Conservation (phyloP, 1,140 invertebrate species). For the Thaumetopoea pityocampa region DNA sequence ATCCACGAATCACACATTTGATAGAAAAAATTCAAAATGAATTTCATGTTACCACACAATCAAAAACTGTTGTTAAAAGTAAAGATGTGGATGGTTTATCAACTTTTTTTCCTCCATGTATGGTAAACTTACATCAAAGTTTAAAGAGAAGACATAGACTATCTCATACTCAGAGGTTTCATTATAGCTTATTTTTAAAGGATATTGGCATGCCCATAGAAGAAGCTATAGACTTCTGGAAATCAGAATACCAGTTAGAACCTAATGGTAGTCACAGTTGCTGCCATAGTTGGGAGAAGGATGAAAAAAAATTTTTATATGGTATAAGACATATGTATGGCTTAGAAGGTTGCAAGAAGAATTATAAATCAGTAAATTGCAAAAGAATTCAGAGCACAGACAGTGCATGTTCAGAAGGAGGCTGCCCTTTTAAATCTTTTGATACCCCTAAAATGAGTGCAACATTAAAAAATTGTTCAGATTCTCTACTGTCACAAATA, state of each 20-base stretch:
- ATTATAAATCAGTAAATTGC: constrained; percentile 78
- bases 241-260: constrained; percentile 79
- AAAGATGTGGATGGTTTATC: constrained; percentile 74
- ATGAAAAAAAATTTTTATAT: constrained; percentile 81
- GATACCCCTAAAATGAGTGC: constrained; percentile 66
- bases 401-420: constrained; percentile 75
- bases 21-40: constrained; percentile 50
- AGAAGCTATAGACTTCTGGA: constrained; percentile 81
- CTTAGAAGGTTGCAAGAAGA: constrained; percentile 80
- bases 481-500: constrained; percentile 38
- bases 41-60: constrained; percentile 23
- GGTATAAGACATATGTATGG: constrained; percentile 85
- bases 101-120: constrained; percentile 84
- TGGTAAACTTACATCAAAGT: constrained; percentile 82
- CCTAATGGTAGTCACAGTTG: constrained; percentile 72
- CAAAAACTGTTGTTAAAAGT: constrained; percentile 42
- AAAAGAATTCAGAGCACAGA: constrained; percentile 65
- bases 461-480: constrained; percentile 36
- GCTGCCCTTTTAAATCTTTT: constrained; percentile 79
- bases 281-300: constrained; percentile 79
- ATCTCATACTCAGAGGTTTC: constrained; percentile 83
- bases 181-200: constrained; percentile 83
- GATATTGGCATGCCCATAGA: constrained; percentile 81
- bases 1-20: constrained; percentile 68
- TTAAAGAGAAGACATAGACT: constrained; percentile 82